Conservation (phyloP, 2,797 vertebrate genomes). For the Apogon hyalosoma region DNA sequence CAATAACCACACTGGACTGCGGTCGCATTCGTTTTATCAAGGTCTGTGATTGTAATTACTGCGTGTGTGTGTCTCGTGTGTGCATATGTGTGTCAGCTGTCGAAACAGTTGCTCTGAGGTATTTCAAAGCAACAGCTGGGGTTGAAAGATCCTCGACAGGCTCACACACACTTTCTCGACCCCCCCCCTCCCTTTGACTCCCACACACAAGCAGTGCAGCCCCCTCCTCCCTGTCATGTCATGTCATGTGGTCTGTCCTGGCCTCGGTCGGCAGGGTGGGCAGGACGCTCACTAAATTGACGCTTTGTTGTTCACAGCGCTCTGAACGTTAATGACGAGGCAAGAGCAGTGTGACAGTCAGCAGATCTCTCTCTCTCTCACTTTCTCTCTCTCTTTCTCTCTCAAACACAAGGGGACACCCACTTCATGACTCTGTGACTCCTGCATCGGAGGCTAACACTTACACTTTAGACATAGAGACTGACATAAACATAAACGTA, state of each 20-base stretch:
- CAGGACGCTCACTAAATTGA: conserved; percentile 2
- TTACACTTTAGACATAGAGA: too few relatives aligned
- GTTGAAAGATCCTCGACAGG: conserved; percentile 19
- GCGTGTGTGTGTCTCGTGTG: conserved; percentile 19
- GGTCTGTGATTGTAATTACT: conserved; percentile 5
- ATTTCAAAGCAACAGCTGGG: conserved; percentile 61
- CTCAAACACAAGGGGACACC: not conserved
- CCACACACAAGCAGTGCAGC: conserved; percentile 36
- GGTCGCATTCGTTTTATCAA: too few relatives aligned
- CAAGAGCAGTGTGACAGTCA: conserved; percentile 51
- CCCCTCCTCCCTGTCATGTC: not conserved
- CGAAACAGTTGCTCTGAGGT: conserved; percentile 61
- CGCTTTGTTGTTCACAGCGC: conserved; percentile 33
- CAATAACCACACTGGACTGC: too few relatives aligned
- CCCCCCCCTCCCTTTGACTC: not conserved
- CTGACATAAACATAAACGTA: too few relatives aligned
- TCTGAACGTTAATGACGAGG: not conserved
- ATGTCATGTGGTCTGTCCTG: conserved; percentile 25
- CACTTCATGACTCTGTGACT: not conserved
- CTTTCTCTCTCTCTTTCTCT: not conserved
- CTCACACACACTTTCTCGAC: not conserved
- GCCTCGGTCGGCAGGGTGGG: not conserved
- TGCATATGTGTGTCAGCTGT: conserved; percentile 62
- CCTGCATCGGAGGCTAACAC: too few relatives aligned
- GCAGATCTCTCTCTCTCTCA: conserved; percentile 28